Evolutionary conservation across 1,140 invertebrate species (phyloP).

Genomic region (Sinella curviseta): DNA sequence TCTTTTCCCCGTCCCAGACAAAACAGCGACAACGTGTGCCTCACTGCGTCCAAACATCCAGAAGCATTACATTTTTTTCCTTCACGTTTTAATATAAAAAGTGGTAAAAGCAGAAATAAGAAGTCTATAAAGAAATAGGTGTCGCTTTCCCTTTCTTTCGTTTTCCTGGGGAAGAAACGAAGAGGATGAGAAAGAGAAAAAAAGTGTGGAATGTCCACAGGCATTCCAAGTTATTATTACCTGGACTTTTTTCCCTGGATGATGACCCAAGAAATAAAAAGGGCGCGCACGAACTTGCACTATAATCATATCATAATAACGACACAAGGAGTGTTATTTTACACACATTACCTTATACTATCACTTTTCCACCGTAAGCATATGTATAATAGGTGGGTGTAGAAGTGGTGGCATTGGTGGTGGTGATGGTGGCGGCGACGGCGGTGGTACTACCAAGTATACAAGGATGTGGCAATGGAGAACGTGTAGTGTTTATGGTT

Average conservation of each 20-base stretch:
- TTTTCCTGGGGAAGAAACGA: neutral
- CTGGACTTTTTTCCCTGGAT: neutral
- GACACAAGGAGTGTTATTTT: neutral
- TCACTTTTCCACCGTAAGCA: too few relatives aligned
- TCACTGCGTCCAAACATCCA: too few relatives aligned
- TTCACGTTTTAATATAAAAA: too few relatives aligned
- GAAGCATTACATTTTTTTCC: too few relatives aligned
- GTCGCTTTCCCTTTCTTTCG: neutral
- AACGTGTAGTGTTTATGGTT: neutral
- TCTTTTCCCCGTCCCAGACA: neutral
- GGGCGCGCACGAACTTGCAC: slow-evolving; percentile 7
- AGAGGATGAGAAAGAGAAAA: too few relatives aligned
- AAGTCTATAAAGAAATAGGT: neutral
- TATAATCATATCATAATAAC: neutral
- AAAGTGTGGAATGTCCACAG: slow-evolving; percentile 12
- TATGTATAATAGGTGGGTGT: too few relatives aligned
- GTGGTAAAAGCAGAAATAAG: too few relatives aligned
- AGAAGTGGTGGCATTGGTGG: too few relatives aligned
- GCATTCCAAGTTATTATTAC: slow-evolving; percentile 15
- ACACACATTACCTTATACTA: neutral
- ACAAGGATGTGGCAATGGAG: neutral
- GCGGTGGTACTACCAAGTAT: too few relatives aligned
- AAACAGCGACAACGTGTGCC: too few relatives aligned
- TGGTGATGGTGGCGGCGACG: too few relatives aligned
- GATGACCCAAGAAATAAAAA: slow-evolving; percentile 15